These are phyloP conservation scores for Mastomys coucha DNA, from an alignment of 2,113 vertebrate genomes.

Conservation along the genomic window DNA sequence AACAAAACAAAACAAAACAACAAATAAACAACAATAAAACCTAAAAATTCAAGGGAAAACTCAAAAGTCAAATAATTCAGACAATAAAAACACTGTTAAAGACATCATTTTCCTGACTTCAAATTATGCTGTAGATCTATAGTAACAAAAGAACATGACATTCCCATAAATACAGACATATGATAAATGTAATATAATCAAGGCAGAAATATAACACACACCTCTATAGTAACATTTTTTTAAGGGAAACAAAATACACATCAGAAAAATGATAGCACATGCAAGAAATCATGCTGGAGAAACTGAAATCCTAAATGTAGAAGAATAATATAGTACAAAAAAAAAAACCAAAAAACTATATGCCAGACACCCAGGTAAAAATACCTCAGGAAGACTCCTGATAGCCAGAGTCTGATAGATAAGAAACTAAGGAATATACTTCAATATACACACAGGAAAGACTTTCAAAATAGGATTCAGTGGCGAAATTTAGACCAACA, in stretches of 20 bases:
- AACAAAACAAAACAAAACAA: too few species aligned
- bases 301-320: not conserved
- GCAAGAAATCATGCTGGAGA: fast-evolving
- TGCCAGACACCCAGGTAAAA: not conserved
- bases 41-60: not conserved
- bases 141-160: not conserved
- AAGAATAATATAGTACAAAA: not conserved
- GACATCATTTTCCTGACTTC: not conserved
- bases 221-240: not conserved
- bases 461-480: not conserved
- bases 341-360: not conserved
- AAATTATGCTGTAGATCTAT: not conserved
- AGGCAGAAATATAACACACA: not conserved
- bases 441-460: not conserved
- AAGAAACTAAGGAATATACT: not conserved
- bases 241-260: not conserved
- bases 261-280: not conserved
- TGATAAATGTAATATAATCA: not conserved
- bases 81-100: not conserved
- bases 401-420: not conserved
- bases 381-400: not conserved
- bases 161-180: not conserved
- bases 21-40: not conserved
- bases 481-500: not conserved
- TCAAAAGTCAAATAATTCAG: not conserved